A percentile compares a stretch with the other conserved stretches of the same genome.
phyloP scores from a whole-genome alignment of 2,797 vertebrate genomes.

The Micropoecilia bifurca region DNA sequence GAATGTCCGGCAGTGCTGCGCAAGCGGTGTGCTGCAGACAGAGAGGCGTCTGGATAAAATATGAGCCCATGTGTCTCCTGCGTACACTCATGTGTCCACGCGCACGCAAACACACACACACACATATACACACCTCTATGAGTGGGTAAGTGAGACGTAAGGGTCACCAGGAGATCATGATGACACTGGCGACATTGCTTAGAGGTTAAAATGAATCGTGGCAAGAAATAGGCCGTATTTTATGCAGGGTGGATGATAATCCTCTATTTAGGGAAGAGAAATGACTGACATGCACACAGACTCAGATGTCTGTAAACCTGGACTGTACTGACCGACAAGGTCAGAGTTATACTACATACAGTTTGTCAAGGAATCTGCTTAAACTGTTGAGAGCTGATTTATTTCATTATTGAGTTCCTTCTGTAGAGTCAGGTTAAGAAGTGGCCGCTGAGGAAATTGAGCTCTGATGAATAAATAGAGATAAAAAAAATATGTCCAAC shows the following conservation, averaged over 20 bases:
- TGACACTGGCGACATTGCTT: constrained; percentile 68
- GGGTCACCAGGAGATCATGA: constrained; percentile 69
- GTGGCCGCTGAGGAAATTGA: constrained; percentile 4
- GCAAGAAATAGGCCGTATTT: constrained; percentile 60
- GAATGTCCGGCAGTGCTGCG: constrained; percentile 69
- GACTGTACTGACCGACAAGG: constrained; percentile 20
- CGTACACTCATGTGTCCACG: constrained; percentile 24
- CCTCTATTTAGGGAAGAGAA: constrained; percentile 56
- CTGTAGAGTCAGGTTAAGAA: constrained; percentile 25
- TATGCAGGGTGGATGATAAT: constrained; percentile 52
- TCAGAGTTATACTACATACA: constrained; percentile 26
- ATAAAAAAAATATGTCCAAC: not conserved
- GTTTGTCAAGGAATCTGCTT: constrained; percentile 32
- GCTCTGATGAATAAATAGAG: not conserved
- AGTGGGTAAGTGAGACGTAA: constrained; percentile 76
- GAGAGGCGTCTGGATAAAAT: constrained; percentile 80
- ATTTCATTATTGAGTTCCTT: constrained; percentile 25
- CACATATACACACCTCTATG: constrained; percentile 30
- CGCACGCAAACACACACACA: constrained; percentile 10
- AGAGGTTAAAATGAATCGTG: constrained; percentile 63
- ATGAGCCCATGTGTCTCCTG: constrained; percentile 65
- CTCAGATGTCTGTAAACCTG: constrained; percentile 18
- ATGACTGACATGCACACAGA: constrained; percentile 15
- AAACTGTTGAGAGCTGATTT: constrained; percentile 11
- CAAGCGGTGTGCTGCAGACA: constrained; percentile 76